Percentiles rank a stretch among this genome's conserved stretches.
phyloP scores from a whole-genome alignment of 2,888 invertebrate species.

The Idaea biselata region DNA sequence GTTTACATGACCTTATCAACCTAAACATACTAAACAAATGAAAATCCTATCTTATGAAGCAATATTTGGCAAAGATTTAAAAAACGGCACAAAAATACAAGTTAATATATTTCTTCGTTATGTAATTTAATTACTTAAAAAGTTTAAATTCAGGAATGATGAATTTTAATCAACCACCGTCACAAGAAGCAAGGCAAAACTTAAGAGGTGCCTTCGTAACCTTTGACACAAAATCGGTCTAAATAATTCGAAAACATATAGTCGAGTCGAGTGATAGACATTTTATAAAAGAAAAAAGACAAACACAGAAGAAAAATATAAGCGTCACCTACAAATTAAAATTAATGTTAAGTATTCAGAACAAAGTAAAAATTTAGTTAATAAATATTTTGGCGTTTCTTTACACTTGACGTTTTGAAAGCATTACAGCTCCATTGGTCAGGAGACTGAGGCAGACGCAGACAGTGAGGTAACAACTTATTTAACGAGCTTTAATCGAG shows the following conservation, averaged over 20 bases:
- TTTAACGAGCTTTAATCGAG: too few relatives aligned
- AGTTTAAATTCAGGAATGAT: constrained; percentile 33
- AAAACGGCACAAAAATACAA: constrained; percentile 35
- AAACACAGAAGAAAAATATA: neutral
- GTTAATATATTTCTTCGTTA: constrained; percentile 24
- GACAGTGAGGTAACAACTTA: too few relatives aligned
- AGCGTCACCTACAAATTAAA: neutral
- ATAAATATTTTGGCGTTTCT: too few relatives aligned
- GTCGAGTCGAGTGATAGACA: neutral
- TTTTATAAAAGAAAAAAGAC: neutral
- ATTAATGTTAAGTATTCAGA: too few relatives aligned
- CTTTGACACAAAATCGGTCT: neutral
- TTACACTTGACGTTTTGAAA: too few relatives aligned
- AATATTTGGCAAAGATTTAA: constrained; percentile 47
- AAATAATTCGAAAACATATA: neutral
- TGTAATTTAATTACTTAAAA: constrained; percentile 14
- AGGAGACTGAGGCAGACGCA: too few relatives aligned
- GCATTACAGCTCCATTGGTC: too few relatives aligned
- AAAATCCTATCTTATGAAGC: constrained; percentile 41
- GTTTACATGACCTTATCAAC: constrained; percentile 28
- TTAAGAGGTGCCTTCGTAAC: neutral
- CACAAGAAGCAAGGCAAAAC: constrained; percentile 7
- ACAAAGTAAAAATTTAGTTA: too few relatives aligned
- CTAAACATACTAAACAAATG: constrained; percentile 25
- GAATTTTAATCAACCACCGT: constrained; percentile 26